These are phyloP conservation scores for Manis javanica DNA, from an alignment of 2,797 vertebrate genomes.

Conservation along the genomic window DNA sequence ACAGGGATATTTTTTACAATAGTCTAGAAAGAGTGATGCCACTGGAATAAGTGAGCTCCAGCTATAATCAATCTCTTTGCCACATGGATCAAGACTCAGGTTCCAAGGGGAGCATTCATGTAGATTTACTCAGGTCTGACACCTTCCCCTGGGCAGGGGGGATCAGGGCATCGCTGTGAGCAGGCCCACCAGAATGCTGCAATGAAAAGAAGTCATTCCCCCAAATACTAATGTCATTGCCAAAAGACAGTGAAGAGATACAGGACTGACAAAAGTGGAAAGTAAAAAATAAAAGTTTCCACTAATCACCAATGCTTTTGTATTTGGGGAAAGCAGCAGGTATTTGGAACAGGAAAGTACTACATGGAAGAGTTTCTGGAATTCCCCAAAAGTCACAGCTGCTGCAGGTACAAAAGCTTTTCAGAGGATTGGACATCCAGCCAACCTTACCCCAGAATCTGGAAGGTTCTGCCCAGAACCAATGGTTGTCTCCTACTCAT, in stretches of 20 bases:
- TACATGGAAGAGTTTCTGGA: background rate
- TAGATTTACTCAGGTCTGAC: background rate
- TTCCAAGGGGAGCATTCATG: background rate
- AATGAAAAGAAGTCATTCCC: background rate
- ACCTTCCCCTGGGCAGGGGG: background rate
- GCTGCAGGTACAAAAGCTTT: background rate
- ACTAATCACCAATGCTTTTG: background rate
- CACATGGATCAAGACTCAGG: background rate
- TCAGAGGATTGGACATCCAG: background rate
- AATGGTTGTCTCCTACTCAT: background rate
- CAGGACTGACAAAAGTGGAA: slow-evolving; percentile 1
- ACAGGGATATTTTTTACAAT: background rate
- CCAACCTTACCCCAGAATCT: background rate
- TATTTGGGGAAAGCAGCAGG: background rate
- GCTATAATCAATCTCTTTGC: background rate
- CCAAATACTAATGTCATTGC: background rate
- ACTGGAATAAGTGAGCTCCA: background rate
- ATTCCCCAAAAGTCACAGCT: background rate
- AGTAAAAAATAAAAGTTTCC: background rate
- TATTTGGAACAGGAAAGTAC: background rate
- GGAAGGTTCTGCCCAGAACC: background rate
- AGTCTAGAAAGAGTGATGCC: background rate
- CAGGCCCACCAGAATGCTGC: background rate
- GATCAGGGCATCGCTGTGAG: background rate
- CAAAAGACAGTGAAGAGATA: background rate